A percentile compares a stretch with the other conserved stretches of the same genome.
Conservation (phyloP, 1,140 invertebrate genomes). For the Laodelphax striatellus region DNA sequence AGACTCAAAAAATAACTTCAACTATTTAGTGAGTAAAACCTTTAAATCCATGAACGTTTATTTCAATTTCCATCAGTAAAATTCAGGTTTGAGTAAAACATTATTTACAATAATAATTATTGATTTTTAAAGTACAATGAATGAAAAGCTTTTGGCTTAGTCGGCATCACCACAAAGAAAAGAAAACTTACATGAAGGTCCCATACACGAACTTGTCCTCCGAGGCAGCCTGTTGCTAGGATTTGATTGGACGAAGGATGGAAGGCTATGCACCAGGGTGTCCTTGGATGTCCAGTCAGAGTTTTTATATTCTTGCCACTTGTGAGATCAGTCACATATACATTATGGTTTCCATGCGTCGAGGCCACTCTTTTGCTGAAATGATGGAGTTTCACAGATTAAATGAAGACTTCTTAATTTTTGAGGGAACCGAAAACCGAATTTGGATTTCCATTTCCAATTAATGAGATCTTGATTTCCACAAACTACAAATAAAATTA, state of each 20-base stretch:
- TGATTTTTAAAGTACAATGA: no score
- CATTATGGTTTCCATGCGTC: slow-evolving; percentile 82
- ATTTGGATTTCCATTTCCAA: not conserved
- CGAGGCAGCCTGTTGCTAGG: slow-evolving; percentile 77
- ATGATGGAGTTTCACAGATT: no score
- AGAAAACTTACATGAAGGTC: slow-evolving; percentile 65
- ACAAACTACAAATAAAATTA: no score
- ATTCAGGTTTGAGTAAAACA: no score
- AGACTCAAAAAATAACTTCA: slow-evolving; percentile 8
- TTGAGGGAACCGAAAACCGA: not conserved
- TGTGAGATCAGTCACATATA: slow-evolving; percentile 74
- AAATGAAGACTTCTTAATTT: no score
- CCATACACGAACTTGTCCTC: slow-evolving; percentile 84
- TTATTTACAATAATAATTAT: no score
- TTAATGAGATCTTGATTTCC: slow-evolving; percentile 4
- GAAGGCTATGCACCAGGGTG: slow-evolving; percentile 84
- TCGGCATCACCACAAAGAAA: not conserved
- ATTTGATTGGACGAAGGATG: slow-evolving; percentile 76
- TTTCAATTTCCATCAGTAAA: not conserved
- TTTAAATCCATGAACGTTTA: not conserved
- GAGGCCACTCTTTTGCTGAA: slow-evolving; percentile 71
- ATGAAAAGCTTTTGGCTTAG: no score
- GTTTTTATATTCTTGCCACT: slow-evolving; percentile 70
- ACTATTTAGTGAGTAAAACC: no score
- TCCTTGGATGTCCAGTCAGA: slow-evolving; percentile 73